Evolutionary conservation across 2,113 vertebrate species (phyloP), one percentile per base, ranked within the genome.

Genomic region (Bambusicola thoracicus): DNA sequence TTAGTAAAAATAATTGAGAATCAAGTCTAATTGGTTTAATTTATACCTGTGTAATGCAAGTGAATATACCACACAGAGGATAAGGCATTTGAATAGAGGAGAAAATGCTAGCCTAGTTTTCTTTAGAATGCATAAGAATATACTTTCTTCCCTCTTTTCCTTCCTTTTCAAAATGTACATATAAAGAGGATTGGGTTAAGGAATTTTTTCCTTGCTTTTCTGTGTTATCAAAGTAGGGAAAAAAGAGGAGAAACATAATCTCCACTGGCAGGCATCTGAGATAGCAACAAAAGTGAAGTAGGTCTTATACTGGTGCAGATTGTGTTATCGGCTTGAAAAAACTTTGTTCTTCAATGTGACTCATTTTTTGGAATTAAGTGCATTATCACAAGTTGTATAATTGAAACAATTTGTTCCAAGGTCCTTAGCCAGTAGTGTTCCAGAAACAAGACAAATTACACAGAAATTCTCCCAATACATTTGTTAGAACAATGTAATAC

Each of bases 401-500:
- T 25, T 95, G 77, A 96, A 95, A 96, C 89, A 87, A 95, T 94
- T 81, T 93, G 78, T 96, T 96, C 84, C 94, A 96, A 65, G 36
- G 43, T 97, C 91, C 97, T 97, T 96, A 95, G 92, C 91, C 81
- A 94, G 62, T 75, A 48, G 53, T 92, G 74, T 95, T 97, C 87
- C 80, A 93, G 94, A 97, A 98, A 97, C 91, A 97, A 92, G 95
- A 89, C 1, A 18, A 97, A 93, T 91, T 96, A 95, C 93, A 97
- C 97, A 97, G 66, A 76, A 96, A 93, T 97, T 97, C 61, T 97
- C 97, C 95, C 94, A 97, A 56, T 41, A 78, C 59, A 5, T 97
- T 95, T 97, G 95, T 97, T 96, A 97, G 94, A 97, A 97, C 95
- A 98, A 96, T 95, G 93, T 95, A 91, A 95, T 96, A 95, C 94